Base-by-base conservation (phyloP, 2,888 invertebrate genomes). In the Amblyteles armatorius region DNA sequence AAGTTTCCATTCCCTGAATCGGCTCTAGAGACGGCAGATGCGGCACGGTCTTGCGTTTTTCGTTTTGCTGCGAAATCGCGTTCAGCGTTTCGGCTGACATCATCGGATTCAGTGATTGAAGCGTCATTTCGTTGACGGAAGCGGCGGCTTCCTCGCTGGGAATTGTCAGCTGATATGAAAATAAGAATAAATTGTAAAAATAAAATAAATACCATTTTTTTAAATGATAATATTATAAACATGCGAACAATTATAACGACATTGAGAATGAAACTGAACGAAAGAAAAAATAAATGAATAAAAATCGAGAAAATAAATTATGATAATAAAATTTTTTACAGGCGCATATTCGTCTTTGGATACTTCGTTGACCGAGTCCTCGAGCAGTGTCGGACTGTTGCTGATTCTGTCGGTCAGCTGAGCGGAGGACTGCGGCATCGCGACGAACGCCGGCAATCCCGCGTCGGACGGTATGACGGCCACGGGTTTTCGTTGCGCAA, bases 1-100 rank as follows among this genome's bases (percentile, higher is more conserved):
- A 95, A n/a, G 94, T 94, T 63, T 94, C 94, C 94, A 94, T 94
- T 29, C 91, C 91, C 11, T 93, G 93, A 77, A 93, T 92, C 0
- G 93, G 91, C 33, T 88, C 87, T 29, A 92, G 86, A 1, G 91
- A 91, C 11, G 93, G 91, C 29, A 91, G 74, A 6, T 89, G 72
- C 0, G 86, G 79, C 13, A 80, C 11, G 3, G 91, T 88, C 40
- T 92, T 91, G 22, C 90, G 89, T 74, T 92, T 92, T 0, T 90
- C 91, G 11, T 87, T 91, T 36, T 89, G 89, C 67, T 89, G 88
- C 0, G 81, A 77, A 29, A 83, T 50, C 0, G 84, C 71, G 48
- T 84, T 87, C 0, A 84, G 7, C 1, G 87, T 80, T 48, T 92
- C 92, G 3, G 86, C 82, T 5, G 88, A 80, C 16, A 82, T 76